Base-by-base conservation (phyloP, 2,797 vertebrate species). In the Percopsis omiscomaycus region DNA sequence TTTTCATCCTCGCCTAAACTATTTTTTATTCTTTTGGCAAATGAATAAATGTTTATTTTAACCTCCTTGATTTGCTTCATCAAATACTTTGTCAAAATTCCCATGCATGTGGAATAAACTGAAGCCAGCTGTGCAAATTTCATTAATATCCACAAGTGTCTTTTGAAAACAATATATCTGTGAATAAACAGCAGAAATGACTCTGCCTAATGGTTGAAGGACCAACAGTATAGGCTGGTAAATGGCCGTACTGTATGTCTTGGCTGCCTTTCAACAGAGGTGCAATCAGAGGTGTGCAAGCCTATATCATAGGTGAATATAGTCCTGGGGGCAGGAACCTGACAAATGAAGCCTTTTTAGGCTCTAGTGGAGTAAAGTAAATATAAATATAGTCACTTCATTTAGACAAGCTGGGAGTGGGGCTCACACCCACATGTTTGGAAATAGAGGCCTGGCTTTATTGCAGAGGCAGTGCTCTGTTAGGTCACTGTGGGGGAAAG, bases 91-190 rank as follows among this genome's bases (percentile, higher is more conserved):
- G 11, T 70, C 57, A 75, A 42, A 22, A 68, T 69, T 77, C 65
- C 56, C 66, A 71, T 75, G 74, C 53, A 57, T 5, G 63, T 52
- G 46, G 79, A 13, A 72, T 64, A 61, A 82, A 74, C 68, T 66
- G 59, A 68, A 69, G 71, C 66, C 66, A 74, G 47, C 64, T 44
- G 64, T 50, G 75, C 30, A 64, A 51, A 65, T 29, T n/a, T 69
- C 60, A 77, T 80, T 74, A 62, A 80, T 53, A 71, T 47, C 27
- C 57, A 42, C 32, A 16, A 32, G 30, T 15, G 22, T 69, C 46
- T 37, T 67, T 66, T 62, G 27, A 63, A 67, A 71, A 66, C 48
- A 56, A 58, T 37, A 68, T 11, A 13, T 15, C 51, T 32, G 9
- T 22, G 52, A 66, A 66, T 16, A n/a, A 44, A 55, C 32, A 14